phyloP scores from a whole-genome alignment of 2,888 invertebrate species.

The Mantis religiosa region DNA sequence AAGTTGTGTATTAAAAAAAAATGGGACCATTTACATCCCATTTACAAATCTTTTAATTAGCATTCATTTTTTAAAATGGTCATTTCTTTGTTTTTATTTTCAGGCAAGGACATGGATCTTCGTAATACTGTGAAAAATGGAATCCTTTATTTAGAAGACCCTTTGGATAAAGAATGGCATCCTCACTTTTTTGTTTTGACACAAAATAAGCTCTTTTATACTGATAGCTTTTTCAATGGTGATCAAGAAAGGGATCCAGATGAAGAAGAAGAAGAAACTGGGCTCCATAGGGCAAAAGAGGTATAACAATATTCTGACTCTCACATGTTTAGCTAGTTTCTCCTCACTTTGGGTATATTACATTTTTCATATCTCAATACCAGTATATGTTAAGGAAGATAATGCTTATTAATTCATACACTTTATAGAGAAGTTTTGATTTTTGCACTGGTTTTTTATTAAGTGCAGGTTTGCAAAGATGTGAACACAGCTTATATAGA shows the following conservation, averaged over 20 bases:
- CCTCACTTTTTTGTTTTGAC: constrained; percentile 91
- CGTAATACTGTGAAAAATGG: constrained; percentile 86
- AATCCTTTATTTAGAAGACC: constrained; percentile 83
- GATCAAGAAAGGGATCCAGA: constrained; percentile 51
- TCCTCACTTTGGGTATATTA: no score
- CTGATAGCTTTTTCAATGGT: constrained; percentile 57
- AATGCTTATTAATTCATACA: no score
- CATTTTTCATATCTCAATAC: no score
- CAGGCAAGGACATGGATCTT: constrained; percentile 64
- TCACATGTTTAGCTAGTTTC: background rate
- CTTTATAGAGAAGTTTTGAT: no score
- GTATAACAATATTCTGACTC: constrained; percentile 28
- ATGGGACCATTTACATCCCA: no score
- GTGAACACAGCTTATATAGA: no score
- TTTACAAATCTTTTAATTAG: no score
- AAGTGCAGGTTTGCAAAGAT: no score
- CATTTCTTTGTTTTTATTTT: background rate
- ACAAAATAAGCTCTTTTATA: constrained; percentile 82
- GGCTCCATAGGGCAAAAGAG: constrained; percentile 53
- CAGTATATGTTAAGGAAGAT: no score
- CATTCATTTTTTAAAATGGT: no score
- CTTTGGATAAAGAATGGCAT: constrained; percentile 84
- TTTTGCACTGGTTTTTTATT: no score
- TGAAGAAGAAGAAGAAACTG: constrained; percentile 56
- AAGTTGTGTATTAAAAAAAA: no score